phyloP scores from a whole-genome alignment of 2,888 invertebrate species.

The Coelinius sp. region DNA sequence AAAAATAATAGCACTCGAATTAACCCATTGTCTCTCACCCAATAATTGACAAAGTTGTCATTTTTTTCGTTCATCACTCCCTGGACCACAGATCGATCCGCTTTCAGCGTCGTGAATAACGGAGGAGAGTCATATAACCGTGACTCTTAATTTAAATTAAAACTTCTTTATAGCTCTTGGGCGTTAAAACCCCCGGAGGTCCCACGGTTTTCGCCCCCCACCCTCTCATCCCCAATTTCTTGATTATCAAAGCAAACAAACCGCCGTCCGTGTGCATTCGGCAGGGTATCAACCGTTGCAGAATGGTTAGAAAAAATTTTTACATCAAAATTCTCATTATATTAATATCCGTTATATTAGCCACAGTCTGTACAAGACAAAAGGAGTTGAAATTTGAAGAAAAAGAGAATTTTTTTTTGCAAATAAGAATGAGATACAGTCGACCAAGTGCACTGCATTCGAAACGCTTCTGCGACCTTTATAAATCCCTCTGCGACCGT shows the following conservation, averaged over 20 bases:
- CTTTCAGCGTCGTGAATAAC: constrained; percentile 41
- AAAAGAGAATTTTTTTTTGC: background rate
- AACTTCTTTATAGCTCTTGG: constrained; percentile 39
- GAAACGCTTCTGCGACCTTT: constrained; percentile 36
- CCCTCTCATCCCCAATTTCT: background rate
- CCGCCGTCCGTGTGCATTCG: background rate
- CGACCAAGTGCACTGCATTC: constrained; percentile 35
- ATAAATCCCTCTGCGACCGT: constrained; percentile 33
- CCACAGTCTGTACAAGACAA: background rate
- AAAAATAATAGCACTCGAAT: background rate
- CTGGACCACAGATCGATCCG: constrained; percentile 23
- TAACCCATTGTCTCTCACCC: background rate
- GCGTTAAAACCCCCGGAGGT: constrained; percentile 20
- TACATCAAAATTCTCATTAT: constrained; percentile 29
- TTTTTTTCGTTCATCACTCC: constrained; percentile 12
- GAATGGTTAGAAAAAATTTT: constrained; percentile 25
- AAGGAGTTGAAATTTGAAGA: background rate
- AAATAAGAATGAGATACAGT: background rate
- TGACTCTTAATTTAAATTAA: constrained; percentile 47
- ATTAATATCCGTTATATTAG: background rate
- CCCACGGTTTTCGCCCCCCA: constrained; percentile 30
- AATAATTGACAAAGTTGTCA: constrained; percentile 6
- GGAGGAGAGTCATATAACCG: constrained; percentile 42
- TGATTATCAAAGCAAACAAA: background rate
- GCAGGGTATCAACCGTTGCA: constrained; percentile 20